Conservation (phyloP, 1,140 invertebrate genomes). For the Drosophila equinoxialis region DNA sequence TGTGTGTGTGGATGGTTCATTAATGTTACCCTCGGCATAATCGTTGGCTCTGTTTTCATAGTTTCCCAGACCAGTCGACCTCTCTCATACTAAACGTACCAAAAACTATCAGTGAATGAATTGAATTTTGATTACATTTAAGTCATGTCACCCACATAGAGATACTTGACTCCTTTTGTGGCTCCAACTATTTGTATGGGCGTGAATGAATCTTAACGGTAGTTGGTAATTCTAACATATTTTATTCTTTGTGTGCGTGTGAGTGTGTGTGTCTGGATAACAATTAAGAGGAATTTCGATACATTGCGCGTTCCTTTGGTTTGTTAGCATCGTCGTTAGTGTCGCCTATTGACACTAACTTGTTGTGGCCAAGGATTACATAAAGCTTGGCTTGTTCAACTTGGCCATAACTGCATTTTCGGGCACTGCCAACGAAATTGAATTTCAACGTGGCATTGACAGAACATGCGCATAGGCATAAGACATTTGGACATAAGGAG, state of each 20-base stretch:
- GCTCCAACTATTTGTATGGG: background rate
- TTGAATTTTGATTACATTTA: background rate
- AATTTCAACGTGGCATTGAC: slow-evolving; percentile 20
- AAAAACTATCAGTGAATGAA: background rate
- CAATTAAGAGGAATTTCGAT: slow-evolving; percentile 20
- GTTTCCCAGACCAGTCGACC: background rate
- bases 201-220: slow-evolving; percentile 17
- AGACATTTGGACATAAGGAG: too few relatives aligned
- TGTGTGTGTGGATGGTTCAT: slow-evolving; percentile 3
- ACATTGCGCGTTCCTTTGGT: background rate
- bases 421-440: slow-evolving; percentile 21
- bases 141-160: background rate
- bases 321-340: slow-evolving; percentile 18
- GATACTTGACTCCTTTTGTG: too few relatives aligned
- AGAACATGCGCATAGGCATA: slow-evolving; percentile 17
- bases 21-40: slow-evolving; percentile 3
- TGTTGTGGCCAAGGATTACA: slow-evolving; percentile 13
- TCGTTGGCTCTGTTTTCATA: background rate
- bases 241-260: background rate
- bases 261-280: background rate
- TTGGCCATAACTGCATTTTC: slow-evolving; percentile 22
- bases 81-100: background rate
- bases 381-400: slow-evolving; percentile 21
- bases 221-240: background rate
- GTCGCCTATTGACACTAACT: slow-evolving; percentile 21